Percentiles rank a stretch among this genome's conserved stretches.
phyloP scores from a whole-genome alignment of 2,888 invertebrate genomes.

The Osmoderma eremita region DNA sequence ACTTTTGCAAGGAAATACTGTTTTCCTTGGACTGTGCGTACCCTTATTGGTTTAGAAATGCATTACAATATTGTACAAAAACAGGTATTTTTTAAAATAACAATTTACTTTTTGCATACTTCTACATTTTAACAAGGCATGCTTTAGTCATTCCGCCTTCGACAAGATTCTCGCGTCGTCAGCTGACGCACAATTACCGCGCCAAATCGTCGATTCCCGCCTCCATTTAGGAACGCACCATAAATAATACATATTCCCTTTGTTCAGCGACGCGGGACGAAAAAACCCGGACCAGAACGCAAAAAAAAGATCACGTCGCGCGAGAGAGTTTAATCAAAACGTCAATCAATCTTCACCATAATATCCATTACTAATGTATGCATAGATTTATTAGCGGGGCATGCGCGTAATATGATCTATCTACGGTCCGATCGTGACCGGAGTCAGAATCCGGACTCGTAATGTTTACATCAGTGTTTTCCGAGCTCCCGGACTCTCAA shows the following conservation, averaged over 20 bases:
- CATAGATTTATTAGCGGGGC: slow-evolving; percentile 32
- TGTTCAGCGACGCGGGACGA: background rate
- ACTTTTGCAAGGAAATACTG: no score
- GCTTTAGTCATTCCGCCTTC: background rate
- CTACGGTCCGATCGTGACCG: slow-evolving; percentile 38
- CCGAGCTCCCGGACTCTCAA: slow-evolving; percentile 41
- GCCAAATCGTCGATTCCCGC: background rate
- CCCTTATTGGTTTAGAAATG: no score
- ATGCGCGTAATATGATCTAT: slow-evolving; percentile 38
- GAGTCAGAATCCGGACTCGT: slow-evolving; percentile 48
- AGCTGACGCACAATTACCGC: background rate
- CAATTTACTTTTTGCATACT: background rate
- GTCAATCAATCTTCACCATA: slow-evolving; percentile 38
- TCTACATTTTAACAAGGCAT: background rate
- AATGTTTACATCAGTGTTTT: slow-evolving; percentile 49
- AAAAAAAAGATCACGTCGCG: slow-evolving; percentile 6
- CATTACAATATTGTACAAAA: no score
- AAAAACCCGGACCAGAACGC: background rate
- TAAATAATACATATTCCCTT: slow-evolving; percentile 25
- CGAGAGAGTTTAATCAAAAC: slow-evolving; percentile 32
- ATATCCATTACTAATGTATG: slow-evolving; percentile 35
- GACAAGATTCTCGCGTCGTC: background rate
- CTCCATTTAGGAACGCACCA: background rate
- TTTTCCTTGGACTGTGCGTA: no score
- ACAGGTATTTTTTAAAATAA: no score